Percentiles rank a stretch among this genome's conserved stretches.
Evolutionary conservation across 2,888 invertebrate species (phyloP).

Genomic region (Ophion ellenae): DNA sequence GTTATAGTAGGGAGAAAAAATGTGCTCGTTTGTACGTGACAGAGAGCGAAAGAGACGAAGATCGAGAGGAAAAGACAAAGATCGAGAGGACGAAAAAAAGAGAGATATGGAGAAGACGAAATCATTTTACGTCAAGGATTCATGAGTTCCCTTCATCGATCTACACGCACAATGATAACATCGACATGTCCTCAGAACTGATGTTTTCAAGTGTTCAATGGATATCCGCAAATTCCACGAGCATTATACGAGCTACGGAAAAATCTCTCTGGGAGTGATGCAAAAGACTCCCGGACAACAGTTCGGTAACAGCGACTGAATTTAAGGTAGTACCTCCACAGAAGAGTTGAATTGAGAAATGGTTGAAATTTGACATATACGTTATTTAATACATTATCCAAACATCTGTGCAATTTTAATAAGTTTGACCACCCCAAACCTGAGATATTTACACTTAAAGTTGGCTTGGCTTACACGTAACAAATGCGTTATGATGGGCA

Average conservation of each 20-base stretch:
- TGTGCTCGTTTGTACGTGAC: too few relatives aligned
- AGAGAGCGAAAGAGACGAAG: background rate
- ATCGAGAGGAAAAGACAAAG: background rate
- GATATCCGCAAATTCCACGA: slow-evolving; percentile 51
- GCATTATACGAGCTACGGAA: slow-evolving; percentile 58
- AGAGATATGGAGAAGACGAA: background rate
- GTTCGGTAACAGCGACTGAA: background rate
- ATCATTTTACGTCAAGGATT: slow-evolving; percentile 9
- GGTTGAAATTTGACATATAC: too few relatives aligned
- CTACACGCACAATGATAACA: slow-evolving; percentile 40
- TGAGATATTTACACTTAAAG: too few relatives aligned
- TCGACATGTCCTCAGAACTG: slow-evolving; percentile 51
- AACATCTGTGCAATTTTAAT: too few relatives aligned
- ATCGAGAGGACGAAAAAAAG: background rate
- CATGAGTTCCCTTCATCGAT: slow-evolving; percentile 23
- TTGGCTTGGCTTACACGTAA: too few relatives aligned
- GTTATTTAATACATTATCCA: too few relatives aligned
- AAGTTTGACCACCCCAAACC: too few relatives aligned
- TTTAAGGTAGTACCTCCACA: too few relatives aligned
- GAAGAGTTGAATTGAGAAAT: too few relatives aligned
- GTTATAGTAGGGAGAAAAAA: slow-evolving; percentile 14
- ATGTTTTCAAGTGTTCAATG: slow-evolving; percentile 57
- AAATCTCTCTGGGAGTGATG: slow-evolving; percentile 43
- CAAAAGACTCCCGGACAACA: background rate
- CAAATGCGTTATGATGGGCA: too few relatives aligned